Evolutionary conservation across 1,140 invertebrate genomes (phyloP).

Genomic region (Oncopodura yosiiana): DNA sequence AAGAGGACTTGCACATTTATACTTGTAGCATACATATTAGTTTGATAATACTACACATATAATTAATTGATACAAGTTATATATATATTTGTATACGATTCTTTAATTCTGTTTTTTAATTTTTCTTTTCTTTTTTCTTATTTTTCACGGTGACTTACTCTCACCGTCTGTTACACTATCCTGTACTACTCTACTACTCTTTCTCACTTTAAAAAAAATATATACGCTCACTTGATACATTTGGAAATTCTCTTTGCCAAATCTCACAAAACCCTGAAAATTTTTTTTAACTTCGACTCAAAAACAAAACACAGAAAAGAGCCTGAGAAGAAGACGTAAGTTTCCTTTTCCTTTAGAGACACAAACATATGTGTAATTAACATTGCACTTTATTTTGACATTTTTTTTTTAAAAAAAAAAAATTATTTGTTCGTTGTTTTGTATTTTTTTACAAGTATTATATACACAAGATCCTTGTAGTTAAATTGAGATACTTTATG

Average conservation of each 20-base stretch:
- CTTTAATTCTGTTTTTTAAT: background rate
- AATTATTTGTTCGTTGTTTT: background rate
- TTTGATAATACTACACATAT: background rate
- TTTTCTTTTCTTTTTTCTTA: constrained; percentile 5
- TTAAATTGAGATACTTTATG: background rate
- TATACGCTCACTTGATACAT: background rate
- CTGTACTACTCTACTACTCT: background rate
- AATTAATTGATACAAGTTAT: background rate
- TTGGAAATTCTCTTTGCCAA: background rate
- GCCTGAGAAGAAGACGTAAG: constrained; percentile 25
- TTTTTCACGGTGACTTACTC: background rate
- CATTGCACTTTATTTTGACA: background rate
- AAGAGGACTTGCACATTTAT: background rate
- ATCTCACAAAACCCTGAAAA: background rate
- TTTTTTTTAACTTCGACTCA: background rate
- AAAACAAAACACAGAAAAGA: constrained; percentile 23
- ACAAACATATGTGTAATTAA: background rate
- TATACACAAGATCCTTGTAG: background rate
- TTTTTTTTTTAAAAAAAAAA: background rate
- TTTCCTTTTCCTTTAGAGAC: constrained; percentile 2
- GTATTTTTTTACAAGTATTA: background rate
- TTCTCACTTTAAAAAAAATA: constrained; percentile 1
- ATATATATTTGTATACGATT: background rate
- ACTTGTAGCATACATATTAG: background rate
- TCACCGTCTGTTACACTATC: background rate